Percentiles rank a stretch among this genome's conserved stretches.
Conservation (phyloP, 2,888 invertebrate species). For the Lepas anatifera region DNA sequence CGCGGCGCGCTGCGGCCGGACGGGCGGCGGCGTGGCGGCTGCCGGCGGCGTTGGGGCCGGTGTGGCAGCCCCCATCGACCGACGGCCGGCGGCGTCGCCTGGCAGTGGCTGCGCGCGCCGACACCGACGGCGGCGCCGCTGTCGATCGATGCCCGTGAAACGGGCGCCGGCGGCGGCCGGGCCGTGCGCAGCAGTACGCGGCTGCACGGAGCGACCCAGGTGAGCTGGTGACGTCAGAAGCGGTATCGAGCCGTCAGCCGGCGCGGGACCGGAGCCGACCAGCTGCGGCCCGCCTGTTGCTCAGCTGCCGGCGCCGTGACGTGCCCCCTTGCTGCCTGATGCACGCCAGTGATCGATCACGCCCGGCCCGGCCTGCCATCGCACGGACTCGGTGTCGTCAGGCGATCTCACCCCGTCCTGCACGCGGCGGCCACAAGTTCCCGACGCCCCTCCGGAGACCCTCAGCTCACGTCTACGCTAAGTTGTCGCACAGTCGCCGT, state of each 20-base stretch:
- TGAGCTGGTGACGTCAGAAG: not conserved
- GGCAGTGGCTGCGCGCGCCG: not conserved
- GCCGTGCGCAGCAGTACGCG: too few species aligned
- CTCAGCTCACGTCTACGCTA: too few species aligned
- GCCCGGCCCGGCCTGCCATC: too few species aligned
- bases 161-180: not conserved
- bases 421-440: too few species aligned
- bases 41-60: not conserved
- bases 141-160: slow-evolving; percentile 8
- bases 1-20: not conserved
- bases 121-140: not conserved
- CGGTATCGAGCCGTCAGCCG: not conserved
- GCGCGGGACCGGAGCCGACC: not conserved
- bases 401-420: too few species aligned
- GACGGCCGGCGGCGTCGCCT: not conserved
- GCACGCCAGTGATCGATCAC: not conserved
- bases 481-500: too few species aligned
- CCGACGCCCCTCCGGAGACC: too few species aligned
- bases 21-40: not conserved
- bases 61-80: not conserved
- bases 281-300: too few species aligned
- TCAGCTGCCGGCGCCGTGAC: too few species aligned
- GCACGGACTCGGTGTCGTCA: too few species aligned
- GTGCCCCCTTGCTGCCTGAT: not conserved
- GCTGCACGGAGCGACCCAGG: too few species aligned